phyloP scores from a whole-genome alignment of 2,888 invertebrate species.

The Incurvaria masculella region DNA sequence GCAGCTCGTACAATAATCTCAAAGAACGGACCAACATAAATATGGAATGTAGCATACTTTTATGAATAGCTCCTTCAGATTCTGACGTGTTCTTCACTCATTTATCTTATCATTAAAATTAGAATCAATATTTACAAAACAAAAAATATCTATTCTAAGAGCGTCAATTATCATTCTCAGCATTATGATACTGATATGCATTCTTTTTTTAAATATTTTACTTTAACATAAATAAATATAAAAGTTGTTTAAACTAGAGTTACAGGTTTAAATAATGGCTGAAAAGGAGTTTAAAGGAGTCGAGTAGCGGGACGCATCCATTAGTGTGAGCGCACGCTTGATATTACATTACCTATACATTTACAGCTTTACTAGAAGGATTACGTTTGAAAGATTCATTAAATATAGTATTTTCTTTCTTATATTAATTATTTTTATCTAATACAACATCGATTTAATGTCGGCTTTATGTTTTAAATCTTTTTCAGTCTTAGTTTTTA shows the following conservation, averaged over 20 bases:
- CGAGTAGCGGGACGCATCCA: not conserved
- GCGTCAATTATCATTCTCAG: slow-evolving; percentile 48
- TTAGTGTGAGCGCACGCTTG: not conserved
- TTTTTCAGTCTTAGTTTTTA: slow-evolving; percentile 54
- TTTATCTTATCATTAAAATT: slow-evolving; percentile 48
- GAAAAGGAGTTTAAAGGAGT: slow-evolving; percentile 42
- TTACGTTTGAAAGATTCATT: slow-evolving; percentile 46
- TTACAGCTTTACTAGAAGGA: slow-evolving; percentile 40
- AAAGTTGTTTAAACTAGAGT: slow-evolving; percentile 51
- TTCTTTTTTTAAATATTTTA: slow-evolving; percentile 37
- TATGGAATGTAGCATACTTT: slow-evolving; percentile 56
- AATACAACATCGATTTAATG: slow-evolving; percentile 50
- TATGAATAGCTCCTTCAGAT: slow-evolving; percentile 47
- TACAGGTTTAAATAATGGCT: slow-evolving; percentile 42
- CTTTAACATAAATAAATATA: slow-evolving; percentile 32
- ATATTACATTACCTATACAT: slow-evolving; percentile 20
- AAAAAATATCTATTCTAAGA: slow-evolving; percentile 47
- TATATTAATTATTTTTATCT: slow-evolving; percentile 54
- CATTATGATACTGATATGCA: slow-evolving; percentile 52
- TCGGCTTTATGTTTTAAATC: slow-evolving; percentile 49
- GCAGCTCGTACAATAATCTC: not conserved
- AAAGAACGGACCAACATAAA: slow-evolving; percentile 41
- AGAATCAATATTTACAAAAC: slow-evolving; percentile 52
- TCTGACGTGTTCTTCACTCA: slow-evolving; percentile 26
- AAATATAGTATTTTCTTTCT: slow-evolving; percentile 38